These are phyloP conservation scores for Camptogramma bilineatum DNA, from an alignment of 2,888 invertebrate genomes.

Conservation along the genomic window DNA sequence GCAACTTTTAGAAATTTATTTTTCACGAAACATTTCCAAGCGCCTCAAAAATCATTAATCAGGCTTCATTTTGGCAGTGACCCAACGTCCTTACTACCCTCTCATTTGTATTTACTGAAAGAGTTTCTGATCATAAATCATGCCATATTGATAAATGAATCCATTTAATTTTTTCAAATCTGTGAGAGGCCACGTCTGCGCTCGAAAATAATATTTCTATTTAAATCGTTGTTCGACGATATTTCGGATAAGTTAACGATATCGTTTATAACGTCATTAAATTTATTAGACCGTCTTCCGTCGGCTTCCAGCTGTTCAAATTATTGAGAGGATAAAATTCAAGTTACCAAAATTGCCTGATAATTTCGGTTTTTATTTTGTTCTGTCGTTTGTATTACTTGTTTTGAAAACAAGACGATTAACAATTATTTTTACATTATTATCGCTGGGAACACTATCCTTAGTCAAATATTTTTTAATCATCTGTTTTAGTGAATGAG, in stretches of 20 bases:
- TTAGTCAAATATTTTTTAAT: neutral
- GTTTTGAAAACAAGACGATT: neutral
- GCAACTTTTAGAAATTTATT: slow-evolving; percentile 71
- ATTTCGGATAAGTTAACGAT: slow-evolving; percentile 63
- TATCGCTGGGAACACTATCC: neutral
- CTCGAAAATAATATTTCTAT: slow-evolving; percentile 51
- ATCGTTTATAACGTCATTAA: slow-evolving; percentile 61
- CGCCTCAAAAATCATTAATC: slow-evolving; percentile 81
- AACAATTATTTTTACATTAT: neutral
- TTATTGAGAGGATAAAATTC: slow-evolving; percentile 23
- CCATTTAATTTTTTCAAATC: slow-evolving; percentile 76
- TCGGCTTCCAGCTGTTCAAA: slow-evolving; percentile 53
- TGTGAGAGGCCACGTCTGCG: slow-evolving; percentile 53
- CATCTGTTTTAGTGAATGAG: no score
- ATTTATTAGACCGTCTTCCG: slow-evolving; percentile 57
- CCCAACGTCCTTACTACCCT: slow-evolving; percentile 78
- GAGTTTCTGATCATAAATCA: slow-evolving; percentile 81
- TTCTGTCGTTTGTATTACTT: neutral
- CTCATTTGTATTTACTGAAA: slow-evolving; percentile 83
- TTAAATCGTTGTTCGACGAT: slow-evolving; percentile 55
- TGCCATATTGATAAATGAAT: slow-evolving; percentile 79
- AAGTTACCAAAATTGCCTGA: neutral
- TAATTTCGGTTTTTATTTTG: neutral
- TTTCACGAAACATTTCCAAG: slow-evolving; percentile 69
- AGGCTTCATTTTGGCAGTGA: slow-evolving; percentile 82